phyloP scores from a whole-genome alignment of 2,113 vertebrate species.

The Tichodroma muraria region DNA sequence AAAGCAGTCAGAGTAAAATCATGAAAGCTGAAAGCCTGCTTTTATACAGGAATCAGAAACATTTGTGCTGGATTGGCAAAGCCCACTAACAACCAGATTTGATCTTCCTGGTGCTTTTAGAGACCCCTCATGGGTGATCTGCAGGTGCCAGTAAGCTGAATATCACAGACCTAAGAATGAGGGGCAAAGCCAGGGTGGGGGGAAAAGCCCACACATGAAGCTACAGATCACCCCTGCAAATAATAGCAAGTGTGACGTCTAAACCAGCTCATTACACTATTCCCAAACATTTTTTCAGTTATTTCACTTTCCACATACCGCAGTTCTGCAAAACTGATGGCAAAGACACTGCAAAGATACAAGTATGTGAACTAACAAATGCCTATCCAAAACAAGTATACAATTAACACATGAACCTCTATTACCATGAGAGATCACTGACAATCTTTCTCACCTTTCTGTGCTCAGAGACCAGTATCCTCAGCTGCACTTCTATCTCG shows the following conservation, averaged over 20 bases:
- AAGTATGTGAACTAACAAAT: background rate
- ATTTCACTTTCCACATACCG: background rate
- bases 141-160: background rate
- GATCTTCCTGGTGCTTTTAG: background rate
- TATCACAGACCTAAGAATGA: background rate
- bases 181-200: background rate
- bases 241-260: background rate
- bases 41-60: background rate
- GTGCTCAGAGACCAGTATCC: conserved; percentile 84
- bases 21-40: background rate
- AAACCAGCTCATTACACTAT: background rate
- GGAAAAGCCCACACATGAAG: background rate
- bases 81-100: background rate
- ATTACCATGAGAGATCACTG: background rate
- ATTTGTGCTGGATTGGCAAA: background rate
- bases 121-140: background rate
- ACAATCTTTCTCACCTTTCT: conserved; percentile 82
- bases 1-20: background rate
- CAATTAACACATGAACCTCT: background rate
- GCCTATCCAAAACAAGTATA: background rate
- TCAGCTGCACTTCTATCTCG: conserved; percentile 88
- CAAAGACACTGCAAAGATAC: background rate
- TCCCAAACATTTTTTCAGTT: background rate
- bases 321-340: background rate
- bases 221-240: background rate